Conservation (phyloP, 2,113 vertebrate genomes). For the Apus apus region DNA sequence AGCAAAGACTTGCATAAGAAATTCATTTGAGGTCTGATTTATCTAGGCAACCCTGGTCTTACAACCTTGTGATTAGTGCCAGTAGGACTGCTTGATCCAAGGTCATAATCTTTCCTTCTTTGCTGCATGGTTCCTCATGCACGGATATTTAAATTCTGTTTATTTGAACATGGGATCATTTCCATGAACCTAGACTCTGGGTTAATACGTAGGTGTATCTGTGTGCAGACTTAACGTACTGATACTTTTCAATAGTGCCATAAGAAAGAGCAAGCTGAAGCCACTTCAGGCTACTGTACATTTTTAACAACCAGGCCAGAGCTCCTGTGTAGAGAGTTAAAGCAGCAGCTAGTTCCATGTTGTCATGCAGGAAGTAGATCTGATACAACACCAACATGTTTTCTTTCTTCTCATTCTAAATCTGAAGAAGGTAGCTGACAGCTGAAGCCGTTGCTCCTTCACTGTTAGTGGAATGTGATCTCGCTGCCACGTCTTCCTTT, state of each 20-base stretch:
- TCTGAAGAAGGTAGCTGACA: background rate
- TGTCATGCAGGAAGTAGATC: background rate
- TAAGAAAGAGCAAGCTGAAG: background rate
- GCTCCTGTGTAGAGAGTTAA: background rate
- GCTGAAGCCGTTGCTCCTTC: background rate
- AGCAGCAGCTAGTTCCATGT: background rate
- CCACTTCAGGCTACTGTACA: background rate
- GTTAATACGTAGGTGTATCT: background rate
- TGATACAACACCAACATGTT: background rate
- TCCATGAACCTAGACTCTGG: background rate
- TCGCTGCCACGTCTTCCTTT: background rate
- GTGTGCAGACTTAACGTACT: background rate
- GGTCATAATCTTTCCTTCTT: background rate
- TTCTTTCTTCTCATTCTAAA: background rate
- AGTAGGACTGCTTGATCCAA: background rate
- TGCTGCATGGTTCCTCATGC: background rate
- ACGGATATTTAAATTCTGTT: background rate
- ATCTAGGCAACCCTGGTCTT: background rate
- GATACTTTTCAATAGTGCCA: background rate
- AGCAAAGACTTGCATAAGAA: background rate
- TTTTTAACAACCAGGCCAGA: background rate
- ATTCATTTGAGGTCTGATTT: background rate
- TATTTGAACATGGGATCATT: background rate
- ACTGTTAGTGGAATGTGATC: background rate
- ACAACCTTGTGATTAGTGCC: background rate